A percentile compares a stretch with the other conserved stretches of the same genome.
Evolutionary conservation across 2,113 vertebrate genomes (phyloP).

Genomic region (Hipposideros armiger): DNA sequence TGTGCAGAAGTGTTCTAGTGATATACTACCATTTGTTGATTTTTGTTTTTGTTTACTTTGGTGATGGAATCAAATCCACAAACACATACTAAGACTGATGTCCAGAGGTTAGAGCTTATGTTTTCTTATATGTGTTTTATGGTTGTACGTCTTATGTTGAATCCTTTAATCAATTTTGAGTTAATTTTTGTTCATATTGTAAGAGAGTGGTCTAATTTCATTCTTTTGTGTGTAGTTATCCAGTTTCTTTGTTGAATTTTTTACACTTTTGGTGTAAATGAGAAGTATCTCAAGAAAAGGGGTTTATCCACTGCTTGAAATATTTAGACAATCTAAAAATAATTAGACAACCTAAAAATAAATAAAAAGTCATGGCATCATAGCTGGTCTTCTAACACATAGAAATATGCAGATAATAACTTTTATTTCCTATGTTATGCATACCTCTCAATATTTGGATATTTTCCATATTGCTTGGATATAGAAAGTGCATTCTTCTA

Average conservation of each 20-base stretch:
- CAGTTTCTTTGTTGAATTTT: background rate
- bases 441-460: background rate
- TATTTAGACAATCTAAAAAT: conserved; percentile 4
- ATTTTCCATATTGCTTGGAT: background rate
- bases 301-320: background rate
- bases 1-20: background rate
- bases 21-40: background rate
- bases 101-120: background rate
- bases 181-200: background rate
- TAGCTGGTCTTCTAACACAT: background rate
- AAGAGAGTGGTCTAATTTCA: background rate
- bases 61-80: background rate
- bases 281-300: background rate
- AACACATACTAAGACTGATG: background rate
- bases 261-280: background rate
- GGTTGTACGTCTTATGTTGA: background rate
- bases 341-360: background rate
- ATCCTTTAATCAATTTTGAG: background rate
- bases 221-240: background rate
- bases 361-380: background rate
- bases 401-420: conserved; percentile 30
- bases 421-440: background rate
- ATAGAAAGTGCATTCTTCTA: background rate
- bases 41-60: background rate
- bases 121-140: background rate